These are phyloP conservation scores for Blastomussa wellsi DNA, from an alignment of 92 coral and sea anemone species.

Conservation along the genomic window DNA sequence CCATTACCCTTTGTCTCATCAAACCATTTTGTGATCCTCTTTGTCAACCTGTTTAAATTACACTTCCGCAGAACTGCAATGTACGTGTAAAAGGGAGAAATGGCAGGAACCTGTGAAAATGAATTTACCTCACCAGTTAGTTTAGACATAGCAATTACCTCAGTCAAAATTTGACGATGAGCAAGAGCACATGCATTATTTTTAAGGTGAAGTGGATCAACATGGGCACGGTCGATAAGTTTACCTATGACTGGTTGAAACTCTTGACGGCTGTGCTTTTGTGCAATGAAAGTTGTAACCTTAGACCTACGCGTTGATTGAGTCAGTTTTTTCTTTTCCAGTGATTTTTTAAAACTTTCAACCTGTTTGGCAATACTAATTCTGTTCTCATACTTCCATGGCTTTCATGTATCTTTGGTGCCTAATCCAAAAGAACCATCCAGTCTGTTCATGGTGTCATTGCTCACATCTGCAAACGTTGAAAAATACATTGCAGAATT, in stretches of 20 bases:
- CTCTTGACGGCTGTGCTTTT: conserved; percentile 62
- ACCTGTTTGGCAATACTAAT: conserved; percentile 52
- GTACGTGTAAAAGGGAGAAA: conserved; percentile 44
- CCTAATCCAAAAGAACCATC: conserved; percentile 53
- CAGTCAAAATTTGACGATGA: conserved; percentile 40
- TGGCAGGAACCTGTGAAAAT: conserved; percentile 46
- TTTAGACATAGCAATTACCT: conserved; percentile 42
- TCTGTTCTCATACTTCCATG: conserved; percentile 55
- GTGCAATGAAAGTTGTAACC: conserved; percentile 49
- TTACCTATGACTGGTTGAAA: conserved; percentile 64
- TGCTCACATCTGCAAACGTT: conserved; percentile 68
- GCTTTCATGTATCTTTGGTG: conserved; percentile 36
- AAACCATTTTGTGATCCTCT: conserved; percentile 52
- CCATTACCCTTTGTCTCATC: conserved; percentile 48
- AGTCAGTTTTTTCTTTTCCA: conserved; percentile 29
- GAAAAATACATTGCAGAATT: conserved; percentile 66
- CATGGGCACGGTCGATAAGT: conserved; percentile 59
- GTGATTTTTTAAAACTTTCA: conserved; percentile 29
- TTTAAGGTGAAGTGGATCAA: conserved; percentile 72
- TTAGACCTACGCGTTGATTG: conserved; percentile 41
- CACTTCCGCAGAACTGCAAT: conserved; percentile 36
- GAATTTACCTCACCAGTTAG: conserved; percentile 25
- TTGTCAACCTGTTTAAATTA: conserved; percentile 50
- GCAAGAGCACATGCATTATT: conserved; percentile 12
- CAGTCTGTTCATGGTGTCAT: conserved; percentile 13